These are phyloP conservation scores for Syncerus caffer DNA, from an alignment of 2,797 vertebrate genomes.

Conservation along the genomic window DNA sequence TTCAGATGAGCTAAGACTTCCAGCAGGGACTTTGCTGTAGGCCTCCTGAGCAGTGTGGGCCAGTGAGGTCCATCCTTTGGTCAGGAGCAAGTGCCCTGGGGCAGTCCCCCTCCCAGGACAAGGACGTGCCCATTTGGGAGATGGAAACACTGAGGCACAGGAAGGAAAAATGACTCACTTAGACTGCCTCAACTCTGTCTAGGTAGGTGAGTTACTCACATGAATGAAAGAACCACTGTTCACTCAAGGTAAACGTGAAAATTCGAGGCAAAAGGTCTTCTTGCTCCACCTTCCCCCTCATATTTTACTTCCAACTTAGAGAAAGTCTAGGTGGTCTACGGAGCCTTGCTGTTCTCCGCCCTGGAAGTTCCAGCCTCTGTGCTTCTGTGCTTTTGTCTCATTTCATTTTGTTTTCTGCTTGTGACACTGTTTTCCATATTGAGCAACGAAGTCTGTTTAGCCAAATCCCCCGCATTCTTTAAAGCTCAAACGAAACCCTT, in stretches of 20 bases:
- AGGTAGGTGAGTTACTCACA: not conserved
- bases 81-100: not conserved
- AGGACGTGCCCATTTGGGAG: not conserved
- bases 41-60: not conserved
- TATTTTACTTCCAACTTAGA: not conserved
- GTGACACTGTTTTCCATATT: not conserved
- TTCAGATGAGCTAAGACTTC: not conserved
- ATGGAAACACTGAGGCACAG: not conserved
- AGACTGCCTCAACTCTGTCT: not conserved
- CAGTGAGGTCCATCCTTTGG: not conserved
- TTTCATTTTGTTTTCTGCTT: not conserved
- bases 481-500: not conserved
- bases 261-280: not conserved
- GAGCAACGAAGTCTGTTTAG: not conserved
- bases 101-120: not conserved
- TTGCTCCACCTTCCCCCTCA: not conserved
- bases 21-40: not conserved
- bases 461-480: not conserved
- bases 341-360: not conserved
- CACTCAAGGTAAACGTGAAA: not conserved
- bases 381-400: not conserved
- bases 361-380: not conserved
- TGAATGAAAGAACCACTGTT: not conserved
- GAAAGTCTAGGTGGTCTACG: rapidly evolving
- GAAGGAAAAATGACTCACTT: not conserved